Evolutionary conservation across 2,113 vertebrate genomes (phyloP).

Genomic region (Sapayoa aenigma): DNA sequence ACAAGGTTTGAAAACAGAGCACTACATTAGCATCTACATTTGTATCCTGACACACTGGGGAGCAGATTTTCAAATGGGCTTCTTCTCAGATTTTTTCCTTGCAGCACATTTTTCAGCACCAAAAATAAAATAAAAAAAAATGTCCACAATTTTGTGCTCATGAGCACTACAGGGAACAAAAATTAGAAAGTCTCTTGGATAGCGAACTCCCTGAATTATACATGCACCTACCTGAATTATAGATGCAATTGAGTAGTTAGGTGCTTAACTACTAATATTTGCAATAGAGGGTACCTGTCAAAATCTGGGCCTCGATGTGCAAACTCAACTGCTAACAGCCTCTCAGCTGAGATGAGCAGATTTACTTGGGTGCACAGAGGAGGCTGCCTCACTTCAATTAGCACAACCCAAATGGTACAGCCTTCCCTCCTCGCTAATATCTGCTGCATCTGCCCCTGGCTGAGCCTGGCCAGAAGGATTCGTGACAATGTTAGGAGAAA

Average conservation of each 20-base stretch:
- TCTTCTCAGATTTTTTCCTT: neutral
- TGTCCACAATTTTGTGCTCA: neutral
- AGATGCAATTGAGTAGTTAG: constrained; percentile 41
- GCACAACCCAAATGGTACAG: neutral
- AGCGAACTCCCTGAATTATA: constrained; percentile 28
- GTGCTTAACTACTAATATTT: constrained; percentile 49
- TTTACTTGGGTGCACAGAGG: neutral
- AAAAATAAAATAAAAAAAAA: neutral
- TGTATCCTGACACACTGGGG: constrained; percentile 2
- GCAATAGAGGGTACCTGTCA: neutral
- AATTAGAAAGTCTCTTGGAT: constrained; percentile 48
- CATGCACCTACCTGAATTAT: constrained; percentile 55
- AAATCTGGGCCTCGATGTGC: neutral
- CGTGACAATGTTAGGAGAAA: constrained; percentile 22
- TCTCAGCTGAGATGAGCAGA: neutral
- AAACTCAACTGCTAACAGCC: neutral
- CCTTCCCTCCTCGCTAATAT: neutral
- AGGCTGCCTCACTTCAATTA: neutral
- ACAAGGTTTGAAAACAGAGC: constrained; percentile 20
- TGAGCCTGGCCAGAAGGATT: constrained; percentile 21
- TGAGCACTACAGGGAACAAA: constrained; percentile 17
- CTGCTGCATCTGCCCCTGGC: neutral
- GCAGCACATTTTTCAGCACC: neutral
- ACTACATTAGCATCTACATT: constrained; percentile 31
- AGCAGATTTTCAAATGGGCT: constrained; percentile 28